Percentiles rank a stretch among this genome's conserved stretches.
phyloP scores from a whole-genome alignment of 2,797 vertebrate species.

The Siniperca obscura region DNA sequence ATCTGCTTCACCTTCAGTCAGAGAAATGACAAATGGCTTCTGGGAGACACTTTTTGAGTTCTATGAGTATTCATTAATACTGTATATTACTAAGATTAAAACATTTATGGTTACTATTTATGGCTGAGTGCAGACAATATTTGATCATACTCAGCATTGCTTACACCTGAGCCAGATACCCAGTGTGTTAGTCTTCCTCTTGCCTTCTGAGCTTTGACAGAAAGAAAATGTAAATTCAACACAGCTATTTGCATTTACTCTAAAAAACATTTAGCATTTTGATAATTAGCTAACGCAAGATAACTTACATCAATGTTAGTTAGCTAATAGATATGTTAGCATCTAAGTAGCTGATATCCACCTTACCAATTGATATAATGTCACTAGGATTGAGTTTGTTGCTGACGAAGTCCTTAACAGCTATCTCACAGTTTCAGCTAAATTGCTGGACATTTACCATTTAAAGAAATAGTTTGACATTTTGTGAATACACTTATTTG shows the following conservation, averaged over 20 bases:
- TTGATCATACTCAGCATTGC: neutral
- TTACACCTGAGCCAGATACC: neutral
- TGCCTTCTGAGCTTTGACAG: neutral
- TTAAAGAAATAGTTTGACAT: neutral
- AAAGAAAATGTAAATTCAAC: neutral
- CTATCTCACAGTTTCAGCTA: neutral
- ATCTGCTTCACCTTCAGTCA: conserved; percentile 54
- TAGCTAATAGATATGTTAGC: no score
- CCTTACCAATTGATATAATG: neutral
- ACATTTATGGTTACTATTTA: conserved; percentile 16
- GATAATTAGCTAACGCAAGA: neutral
- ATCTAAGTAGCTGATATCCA: no score
- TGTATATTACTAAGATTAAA: conserved; percentile 19
- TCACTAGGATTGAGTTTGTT: neutral
- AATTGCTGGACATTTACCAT: neutral
- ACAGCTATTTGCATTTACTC: neutral
- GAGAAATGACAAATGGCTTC: conserved; percentile 56
- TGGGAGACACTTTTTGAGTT: conserved; percentile 29
- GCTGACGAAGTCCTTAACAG: neutral
- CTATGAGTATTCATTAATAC: conserved; percentile 19
- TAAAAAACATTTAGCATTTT: neutral
- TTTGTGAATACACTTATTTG: neutral
- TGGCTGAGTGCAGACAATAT: conserved; percentile 13
- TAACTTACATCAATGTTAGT: neutral
- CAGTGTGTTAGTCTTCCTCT: conserved; percentile 3